Evolutionary conservation across 2,797 vertebrate species (phyloP), one percentile per base, ranked within the genome.

Genomic region (Aratinga solstitialis): DNA sequence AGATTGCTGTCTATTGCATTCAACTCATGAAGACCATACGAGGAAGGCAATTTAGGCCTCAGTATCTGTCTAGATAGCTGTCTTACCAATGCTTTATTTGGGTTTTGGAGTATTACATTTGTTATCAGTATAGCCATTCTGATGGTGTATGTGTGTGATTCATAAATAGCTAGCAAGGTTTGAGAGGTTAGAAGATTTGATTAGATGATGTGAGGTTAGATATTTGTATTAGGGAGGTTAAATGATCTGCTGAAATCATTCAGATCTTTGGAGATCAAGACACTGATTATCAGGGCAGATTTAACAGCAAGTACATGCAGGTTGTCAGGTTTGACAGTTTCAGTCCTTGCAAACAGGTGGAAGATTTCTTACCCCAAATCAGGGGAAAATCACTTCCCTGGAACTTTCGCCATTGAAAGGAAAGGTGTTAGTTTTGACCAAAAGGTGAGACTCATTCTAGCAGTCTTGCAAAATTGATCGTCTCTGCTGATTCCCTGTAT

Each of bases 181-280:
- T 87, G 81, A 94, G 68, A 82, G 36, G 56, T 61, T 42, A 75
- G 58, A 93, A 84, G 84, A 89, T 95, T 96, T 95, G 65, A 94
- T 87, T 71, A 85, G 61, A 24, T 21, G 86, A 93, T 90, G 51
- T 75, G 84, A 87, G 90, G 72, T 80, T 72, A 86, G 93, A 89
- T 93, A 87, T 53, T 84, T 83, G 66, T 89, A 58, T 68, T 92
- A 47, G 53, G 87, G 81, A 78, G 74, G 43, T 76, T 69, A 90
- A 87, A 61, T 71, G 89, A 94, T 82, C 74, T 71, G 36, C 43
- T 81, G 76, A 94, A 91, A 92, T 59, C 69, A 47, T 48, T 82
- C 58, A 72, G 62, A 76, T 86, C 73, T 91, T 63, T 71, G 83
- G 67, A 91, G 91, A 86, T 74, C 0, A 0, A 91, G 69, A 36